Evolutionary conservation across 2,888 invertebrate species (phyloP), one percentile per base, ranked within the genome.

Genomic region (Adela reaumurella): DNA sequence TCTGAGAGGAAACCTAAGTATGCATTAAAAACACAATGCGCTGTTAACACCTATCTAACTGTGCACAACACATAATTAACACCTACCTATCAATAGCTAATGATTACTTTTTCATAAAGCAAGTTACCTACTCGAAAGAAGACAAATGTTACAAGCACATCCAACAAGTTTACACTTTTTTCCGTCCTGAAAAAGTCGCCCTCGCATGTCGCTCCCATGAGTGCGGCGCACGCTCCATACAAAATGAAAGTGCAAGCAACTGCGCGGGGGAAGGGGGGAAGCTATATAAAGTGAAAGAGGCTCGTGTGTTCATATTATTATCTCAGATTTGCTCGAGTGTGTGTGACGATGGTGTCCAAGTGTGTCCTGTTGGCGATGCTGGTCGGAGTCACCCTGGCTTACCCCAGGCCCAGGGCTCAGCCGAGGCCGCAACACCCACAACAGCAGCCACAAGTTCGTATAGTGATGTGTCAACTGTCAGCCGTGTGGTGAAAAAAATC

Each of bases 241-340:
- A 35, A 35, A 46, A 46, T 19, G 46, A 46, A 46, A 46, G 46
- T 46, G 35, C 46, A 46, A 46, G 46, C 16, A 4, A 19, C 10
- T 10, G 10, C 20, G 6, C 17, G 46, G 24, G 14, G 73, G 74
- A 68, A 72, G 76, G 76, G 76, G 70, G 74, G 74, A 52, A 62
- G 62, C 61, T 77, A 77, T 78, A 77, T 73, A 77, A 68, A 68
- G 70, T 63, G 71, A 52, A 53, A 70, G 67, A 65, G 68, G 67
- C 48, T 55, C 56, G 55, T 57, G 64, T 65, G 69, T 67, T 68
- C 68, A 65, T 61, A 35, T 35, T 35, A 35, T 35, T 35, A 35
- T 14, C 35, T 35, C 14, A 35, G 35, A 14, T 35, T 35, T 14
- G 11, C 35, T 14, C 11, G 14, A 56, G 69, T 69, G 72, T 57